A percentile compares a stretch with the other conserved stretches of the same genome.
Evolutionary conservation across 2,113 vertebrate genomes (phyloP).

Genomic region (Hydropotes inermis): DNA sequence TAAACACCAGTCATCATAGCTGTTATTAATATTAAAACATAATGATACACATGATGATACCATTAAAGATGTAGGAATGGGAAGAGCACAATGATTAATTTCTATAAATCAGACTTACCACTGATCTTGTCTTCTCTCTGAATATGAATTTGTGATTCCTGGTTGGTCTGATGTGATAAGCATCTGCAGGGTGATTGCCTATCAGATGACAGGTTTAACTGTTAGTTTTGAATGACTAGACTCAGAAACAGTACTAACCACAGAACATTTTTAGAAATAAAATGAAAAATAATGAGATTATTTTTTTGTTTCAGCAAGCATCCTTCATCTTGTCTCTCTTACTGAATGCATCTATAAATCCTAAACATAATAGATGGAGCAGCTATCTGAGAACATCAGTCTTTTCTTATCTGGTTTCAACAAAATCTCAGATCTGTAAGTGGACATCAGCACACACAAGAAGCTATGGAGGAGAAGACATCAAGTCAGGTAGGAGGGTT

Average conservation of each 20-base stretch:
- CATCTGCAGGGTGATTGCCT: background rate
- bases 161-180: background rate
- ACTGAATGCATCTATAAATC: background rate
- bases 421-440: background rate
- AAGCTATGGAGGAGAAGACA: background rate
- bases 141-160: background rate
- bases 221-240: background rate
- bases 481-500: background rate
- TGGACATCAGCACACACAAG: background rate
- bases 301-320: background rate
- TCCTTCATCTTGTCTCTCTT: background rate
- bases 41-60: background rate
- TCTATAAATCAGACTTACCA: background rate
- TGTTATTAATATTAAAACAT: background rate
- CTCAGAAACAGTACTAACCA: background rate
- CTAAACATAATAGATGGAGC: background rate
- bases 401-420: background rate
- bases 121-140: background rate
- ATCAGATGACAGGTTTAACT: background rate
- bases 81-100: background rate
- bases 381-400: background rate
- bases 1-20: background rate
- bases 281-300: background rate
- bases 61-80: background rate
- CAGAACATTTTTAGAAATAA: background rate